Percentiles rank a stretch among this genome's conserved stretches.
phyloP scores from a whole-genome alignment of 2,888 invertebrate genomes.

The Agonopterix heracliana region DNA sequence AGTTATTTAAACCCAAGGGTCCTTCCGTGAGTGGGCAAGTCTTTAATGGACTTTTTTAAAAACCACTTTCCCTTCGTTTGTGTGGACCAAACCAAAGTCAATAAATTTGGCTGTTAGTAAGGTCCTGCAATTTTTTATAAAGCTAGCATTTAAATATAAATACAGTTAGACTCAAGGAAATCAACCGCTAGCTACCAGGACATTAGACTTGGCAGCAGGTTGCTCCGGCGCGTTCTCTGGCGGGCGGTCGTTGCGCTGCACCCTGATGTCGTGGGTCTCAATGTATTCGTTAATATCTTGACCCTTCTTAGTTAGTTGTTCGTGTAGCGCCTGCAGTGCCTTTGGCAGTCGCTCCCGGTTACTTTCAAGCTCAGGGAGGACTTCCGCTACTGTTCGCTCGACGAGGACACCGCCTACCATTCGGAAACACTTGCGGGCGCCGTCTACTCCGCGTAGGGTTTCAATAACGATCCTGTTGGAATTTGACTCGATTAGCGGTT shows the following conservation, averaged over 20 bases:
- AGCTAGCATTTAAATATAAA: too few relatives aligned
- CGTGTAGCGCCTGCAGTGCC: constrained; percentile 86
- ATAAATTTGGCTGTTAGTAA: too few relatives aligned
- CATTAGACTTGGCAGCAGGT: constrained; percentile 64
- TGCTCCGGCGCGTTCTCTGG: constrained; percentile 32
- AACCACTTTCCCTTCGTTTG: too few relatives aligned
- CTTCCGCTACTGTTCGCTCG: constrained; percentile 93
- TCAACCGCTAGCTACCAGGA: constrained; percentile 69
- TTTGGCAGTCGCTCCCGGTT: constrained; percentile 88
- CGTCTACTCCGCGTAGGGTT: constrained; percentile 90
- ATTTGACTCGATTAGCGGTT: background rate
- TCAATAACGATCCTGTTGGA: constrained; percentile 92
- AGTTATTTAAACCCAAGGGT: too few relatives aligned
- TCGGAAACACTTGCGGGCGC: constrained; percentile 91
- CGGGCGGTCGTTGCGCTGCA: constrained; percentile 69
- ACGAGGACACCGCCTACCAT: constrained; percentile 96
- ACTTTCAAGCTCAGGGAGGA: constrained; percentile 87
- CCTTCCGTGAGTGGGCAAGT: too few relatives aligned
- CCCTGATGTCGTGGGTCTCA: constrained; percentile 91
- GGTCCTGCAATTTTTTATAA: too few relatives aligned
- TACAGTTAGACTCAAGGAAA: background rate
- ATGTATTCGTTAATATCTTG: constrained; percentile 94
- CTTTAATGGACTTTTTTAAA: too few relatives aligned
- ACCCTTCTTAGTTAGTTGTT: constrained; percentile 90
- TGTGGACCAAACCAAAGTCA: too few relatives aligned